A percentile compares a stretch with the other conserved stretches of the same genome.
These are phyloP conservation scores for Panagrolaimus sp. DNA, from an alignment of 1,140 invertebrate genomes.

Conservation along the genomic window DNA sequence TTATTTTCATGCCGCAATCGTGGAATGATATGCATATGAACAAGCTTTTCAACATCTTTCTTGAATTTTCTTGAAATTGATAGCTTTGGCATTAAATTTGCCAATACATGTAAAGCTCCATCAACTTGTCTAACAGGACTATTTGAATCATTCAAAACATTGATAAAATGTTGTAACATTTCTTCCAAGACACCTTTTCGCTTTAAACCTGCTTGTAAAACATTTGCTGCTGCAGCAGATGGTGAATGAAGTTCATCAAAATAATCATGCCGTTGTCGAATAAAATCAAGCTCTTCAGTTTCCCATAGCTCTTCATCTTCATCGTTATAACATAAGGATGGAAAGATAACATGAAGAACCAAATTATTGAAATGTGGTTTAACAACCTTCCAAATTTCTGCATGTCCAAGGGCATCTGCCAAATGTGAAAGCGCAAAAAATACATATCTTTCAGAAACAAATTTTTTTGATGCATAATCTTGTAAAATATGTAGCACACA, in stretches of 20 bases:
- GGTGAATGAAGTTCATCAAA: constrained; percentile 95
- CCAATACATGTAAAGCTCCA: constrained; percentile 21
- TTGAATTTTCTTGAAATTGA: constrained; percentile 75
- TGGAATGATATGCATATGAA: constrained; percentile 85
- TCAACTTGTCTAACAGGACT: constrained; percentile 63
- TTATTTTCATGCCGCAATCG: constrained; percentile 71
- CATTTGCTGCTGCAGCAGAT: constrained; percentile 80
- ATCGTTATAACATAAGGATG: neutral
- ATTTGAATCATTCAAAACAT: constrained; percentile 60
- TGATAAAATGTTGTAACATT: constrained; percentile 81
- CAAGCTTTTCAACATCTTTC: constrained; percentile 84
- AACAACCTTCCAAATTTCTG: constrained; percentile 88
- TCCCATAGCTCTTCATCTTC: constrained; percentile 1
- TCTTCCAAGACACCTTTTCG: constrained; percentile 88
- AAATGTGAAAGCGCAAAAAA: constrained; percentile 85
- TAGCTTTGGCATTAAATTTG: constrained; percentile 37
- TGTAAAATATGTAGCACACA: constrained; percentile 77
- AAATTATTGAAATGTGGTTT: constrained; percentile 69
- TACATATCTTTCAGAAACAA: constrained; percentile 81
- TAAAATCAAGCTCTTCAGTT: constrained; percentile 66
- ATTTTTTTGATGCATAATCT: constrained; percentile 77
- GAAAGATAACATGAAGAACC: neutral
- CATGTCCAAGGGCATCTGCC: constrained; percentile 73
- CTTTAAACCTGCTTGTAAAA: constrained; percentile 80
- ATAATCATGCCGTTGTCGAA: constrained; percentile 66